These are phyloP conservation scores for Leptodactylus fuscus DNA, from an alignment of 2,113 vertebrate genomes.

Conservation along the genomic window DNA sequence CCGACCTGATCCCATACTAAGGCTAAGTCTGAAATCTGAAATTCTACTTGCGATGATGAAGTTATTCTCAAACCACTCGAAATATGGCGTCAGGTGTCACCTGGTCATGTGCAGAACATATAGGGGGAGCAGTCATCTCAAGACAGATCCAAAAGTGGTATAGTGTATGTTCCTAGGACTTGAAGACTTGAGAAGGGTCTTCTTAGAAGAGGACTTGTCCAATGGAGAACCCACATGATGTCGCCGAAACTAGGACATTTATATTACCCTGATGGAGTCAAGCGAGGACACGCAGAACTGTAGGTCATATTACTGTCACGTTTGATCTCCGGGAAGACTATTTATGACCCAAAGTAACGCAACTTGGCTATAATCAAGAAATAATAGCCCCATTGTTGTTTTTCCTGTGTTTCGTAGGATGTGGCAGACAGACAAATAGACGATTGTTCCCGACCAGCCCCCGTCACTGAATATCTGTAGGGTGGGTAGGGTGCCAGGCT, in stretches of 20 bases:
- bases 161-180: neutral
- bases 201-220: neutral
- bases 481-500: neutral
- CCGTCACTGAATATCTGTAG: neutral
- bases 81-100: too few relatives aligned
- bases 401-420: neutral
- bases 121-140: neutral
- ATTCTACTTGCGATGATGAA: too few relatives aligned
- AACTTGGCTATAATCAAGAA: slow-evolving; percentile 15
- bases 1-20: too few relatives aligned
- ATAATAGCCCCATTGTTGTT: slow-evolving; percentile 46
- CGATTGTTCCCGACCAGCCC: neutral
- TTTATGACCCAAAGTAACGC: slow-evolving; percentile 31
- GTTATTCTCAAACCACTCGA: too few relatives aligned
- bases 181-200: neutral
- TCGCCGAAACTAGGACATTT: neutral
- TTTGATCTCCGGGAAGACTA: slow-evolving; percentile 14
- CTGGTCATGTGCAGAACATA: too few relatives aligned
- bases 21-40: too few relatives aligned
- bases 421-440: neutral
- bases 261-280: neutral
- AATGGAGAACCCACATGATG: neutral
- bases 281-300: neutral
- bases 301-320: slow-evolving; percentile 8
- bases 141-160: neutral